These are phyloP conservation scores for Sebastes nivosus DNA, from an alignment of 2,797 vertebrate genomes.

Conservation along the genomic window DNA sequence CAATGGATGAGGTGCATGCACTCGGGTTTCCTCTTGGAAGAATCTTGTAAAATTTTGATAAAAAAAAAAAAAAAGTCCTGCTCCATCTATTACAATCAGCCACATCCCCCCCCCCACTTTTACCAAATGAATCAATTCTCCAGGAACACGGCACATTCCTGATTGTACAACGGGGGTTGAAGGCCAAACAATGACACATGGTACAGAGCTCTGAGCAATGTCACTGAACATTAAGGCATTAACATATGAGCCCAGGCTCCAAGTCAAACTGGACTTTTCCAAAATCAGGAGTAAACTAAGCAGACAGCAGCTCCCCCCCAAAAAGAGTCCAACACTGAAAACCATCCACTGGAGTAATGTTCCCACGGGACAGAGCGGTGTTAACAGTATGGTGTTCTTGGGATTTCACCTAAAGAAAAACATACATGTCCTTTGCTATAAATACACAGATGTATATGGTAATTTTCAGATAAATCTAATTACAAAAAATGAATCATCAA, in stretches of 20 bases:
- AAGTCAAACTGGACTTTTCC: slow-evolving; percentile 68
- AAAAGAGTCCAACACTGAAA: slow-evolving; percentile 12
- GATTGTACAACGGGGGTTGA: slow-evolving; percentile 54
- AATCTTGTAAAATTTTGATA: not conserved
- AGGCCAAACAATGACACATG: slow-evolving; percentile 78
- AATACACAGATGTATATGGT: not conserved
- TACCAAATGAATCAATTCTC: slow-evolving; percentile 39
- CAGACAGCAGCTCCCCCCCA: slow-evolving; percentile 55
- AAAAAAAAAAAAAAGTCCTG: not conserved
- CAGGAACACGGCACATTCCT: slow-evolving; percentile 52
- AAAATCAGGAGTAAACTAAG: slow-evolving; percentile 69
- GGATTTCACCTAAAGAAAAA: slow-evolving; percentile 35
- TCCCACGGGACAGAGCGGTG: slow-evolving; percentile 41
- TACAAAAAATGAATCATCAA: slow-evolving; percentile 1
- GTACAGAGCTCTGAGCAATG: slow-evolving; percentile 69
- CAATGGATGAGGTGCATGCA: not conserved
- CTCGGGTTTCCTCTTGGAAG: not conserved
- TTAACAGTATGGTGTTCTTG: slow-evolving; percentile 15
- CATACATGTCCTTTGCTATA: not conserved
- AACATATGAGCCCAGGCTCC: slow-evolving; percentile 67
- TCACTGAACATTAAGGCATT: slow-evolving; percentile 77
- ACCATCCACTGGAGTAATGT: slow-evolving; percentile 41
- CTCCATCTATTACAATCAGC: not conserved
- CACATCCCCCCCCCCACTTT: not conserved
- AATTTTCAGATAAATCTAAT: not conserved